Evolutionary conservation across 2,888 invertebrate species (phyloP).

Genomic region (Zonitis immaculata): DNA sequence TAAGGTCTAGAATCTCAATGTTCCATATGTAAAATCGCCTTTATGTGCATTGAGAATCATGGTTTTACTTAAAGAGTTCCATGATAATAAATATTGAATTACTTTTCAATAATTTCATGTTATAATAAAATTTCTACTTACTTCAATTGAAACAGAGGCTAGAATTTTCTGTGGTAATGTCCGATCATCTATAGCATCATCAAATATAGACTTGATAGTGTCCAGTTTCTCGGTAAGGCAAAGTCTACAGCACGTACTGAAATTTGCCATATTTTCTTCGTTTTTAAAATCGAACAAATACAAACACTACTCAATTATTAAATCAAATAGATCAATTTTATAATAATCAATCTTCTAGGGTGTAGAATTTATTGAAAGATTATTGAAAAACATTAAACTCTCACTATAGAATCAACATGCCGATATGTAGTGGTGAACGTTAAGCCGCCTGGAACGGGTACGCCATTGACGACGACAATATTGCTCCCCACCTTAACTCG

Average conservation of each 20-base stretch:
- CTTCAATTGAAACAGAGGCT: slow-evolving; percentile 63
- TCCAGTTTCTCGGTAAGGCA: slow-evolving; percentile 44
- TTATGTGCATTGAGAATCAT: slow-evolving; percentile 50
- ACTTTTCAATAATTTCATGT: slow-evolving; percentile 21
- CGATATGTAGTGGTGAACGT: slow-evolving; percentile 8
- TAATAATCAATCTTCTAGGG: too few relatives aligned
- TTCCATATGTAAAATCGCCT: slow-evolving; percentile 53
- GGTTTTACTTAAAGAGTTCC: slow-evolving; percentile 16
- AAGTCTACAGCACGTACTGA: slow-evolving; percentile 44
- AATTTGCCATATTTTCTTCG: slow-evolving; percentile 27
- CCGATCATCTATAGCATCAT: slow-evolving; percentile 31
- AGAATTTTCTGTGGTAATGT: slow-evolving; percentile 61
- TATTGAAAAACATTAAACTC: too few relatives aligned
- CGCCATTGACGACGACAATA: slow-evolving; percentile 28
- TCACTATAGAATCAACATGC: too few relatives aligned
- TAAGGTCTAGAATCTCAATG: slow-evolving; percentile 58
- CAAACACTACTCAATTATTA: slow-evolving; percentile 4
- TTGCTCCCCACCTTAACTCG: slow-evolving; percentile 23
- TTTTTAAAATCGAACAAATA: not conserved
- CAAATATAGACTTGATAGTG: slow-evolving; percentile 42
- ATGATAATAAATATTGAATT: slow-evolving; percentile 22
- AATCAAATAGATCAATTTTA: too few relatives aligned
- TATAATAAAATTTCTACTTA: slow-evolving; percentile 45
- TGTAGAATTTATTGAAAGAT: too few relatives aligned
- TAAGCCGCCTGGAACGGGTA: slow-evolving; percentile 26